Conservation (phyloP, 2,888 invertebrate species). For the Machimus rusticus region DNA sequence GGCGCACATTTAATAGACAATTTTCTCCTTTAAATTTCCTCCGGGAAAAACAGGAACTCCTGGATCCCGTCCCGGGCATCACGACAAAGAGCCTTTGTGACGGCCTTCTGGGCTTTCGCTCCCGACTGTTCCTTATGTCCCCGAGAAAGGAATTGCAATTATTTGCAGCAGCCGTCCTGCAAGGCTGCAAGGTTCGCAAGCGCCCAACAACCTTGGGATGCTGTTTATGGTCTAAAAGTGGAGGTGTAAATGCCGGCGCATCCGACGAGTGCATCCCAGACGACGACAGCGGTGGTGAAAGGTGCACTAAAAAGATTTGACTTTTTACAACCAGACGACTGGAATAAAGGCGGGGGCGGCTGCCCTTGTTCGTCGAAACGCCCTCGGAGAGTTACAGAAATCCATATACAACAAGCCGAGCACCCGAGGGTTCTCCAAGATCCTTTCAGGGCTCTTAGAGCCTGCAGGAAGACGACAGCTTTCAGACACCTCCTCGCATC, state of each 20-base stretch:
- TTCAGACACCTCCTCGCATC: slow-evolving; percentile 25
- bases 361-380: neutral
- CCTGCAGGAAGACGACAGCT: neutral
- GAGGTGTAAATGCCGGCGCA: neutral
- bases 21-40: neutral
- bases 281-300: neutral
- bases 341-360: neutral
- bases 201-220: neutral
- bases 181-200: neutral
- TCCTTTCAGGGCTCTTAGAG: neutral
- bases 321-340: neutral
- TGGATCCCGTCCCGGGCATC: neutral
- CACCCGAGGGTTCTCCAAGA: neutral
- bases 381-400: neutral
- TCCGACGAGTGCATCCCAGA: neutral
- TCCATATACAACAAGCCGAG: neutral
- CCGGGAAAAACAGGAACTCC: neutral
- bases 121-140: neutral
- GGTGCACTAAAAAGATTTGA: neutral
- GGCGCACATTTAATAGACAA: neutral
- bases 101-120: neutral
- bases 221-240: neutral
- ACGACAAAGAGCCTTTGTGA: neutral
- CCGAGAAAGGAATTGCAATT: neutral
- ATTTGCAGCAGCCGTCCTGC: neutral